Evolutionary conservation across 2,888 invertebrate genomes (phyloP), one percentile per base, ranked within the genome.

Genomic region (Napeogenes inachia): DNA sequence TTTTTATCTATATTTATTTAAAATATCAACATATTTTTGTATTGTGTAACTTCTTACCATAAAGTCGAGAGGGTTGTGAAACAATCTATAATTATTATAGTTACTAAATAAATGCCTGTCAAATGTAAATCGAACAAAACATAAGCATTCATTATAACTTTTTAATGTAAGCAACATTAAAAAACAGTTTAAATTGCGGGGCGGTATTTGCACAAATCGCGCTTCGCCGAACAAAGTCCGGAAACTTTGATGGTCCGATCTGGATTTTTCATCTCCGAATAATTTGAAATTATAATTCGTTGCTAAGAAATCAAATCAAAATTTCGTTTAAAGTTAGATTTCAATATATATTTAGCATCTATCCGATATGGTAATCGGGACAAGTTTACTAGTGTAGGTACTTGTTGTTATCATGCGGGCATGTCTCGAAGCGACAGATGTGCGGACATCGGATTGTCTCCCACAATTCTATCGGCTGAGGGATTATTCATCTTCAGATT

Each of bases 281-380:
- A 85, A 89, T 89, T 88, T 89, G 86, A 86, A 89, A 89, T 89
- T 89, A 89, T 88, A 89, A 89, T 82, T 74, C 76, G 77, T 78
- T 75, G 79, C 78, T 79, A 85, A 87, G 86, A 85, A 88, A 89
- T 89, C 87, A 84, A 88, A 89, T 89, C 89, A 88, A 89, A 88
- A 89, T 89, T 87, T 88, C 86, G 89, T 89, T 87, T 85, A 83
- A 88, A 87, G 82, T 82, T 87, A 80, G 75, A 81, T 87, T 87
- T 85, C 83, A 87, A 87, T 89, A 85, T 87, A 85, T 87, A 84
- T 84, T 84, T 78, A 79, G 73, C 82, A 82, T 82, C 79, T 82
- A 81, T 75, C 75, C 73, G 77, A 72, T 79, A 80, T 76, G 76
- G 63, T 72, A 73, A 74, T 73, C 32, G 61, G 55, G 57, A 58